Conservation (phyloP, 2,888 invertebrate species). For the Serripes groenlandicus region DNA sequence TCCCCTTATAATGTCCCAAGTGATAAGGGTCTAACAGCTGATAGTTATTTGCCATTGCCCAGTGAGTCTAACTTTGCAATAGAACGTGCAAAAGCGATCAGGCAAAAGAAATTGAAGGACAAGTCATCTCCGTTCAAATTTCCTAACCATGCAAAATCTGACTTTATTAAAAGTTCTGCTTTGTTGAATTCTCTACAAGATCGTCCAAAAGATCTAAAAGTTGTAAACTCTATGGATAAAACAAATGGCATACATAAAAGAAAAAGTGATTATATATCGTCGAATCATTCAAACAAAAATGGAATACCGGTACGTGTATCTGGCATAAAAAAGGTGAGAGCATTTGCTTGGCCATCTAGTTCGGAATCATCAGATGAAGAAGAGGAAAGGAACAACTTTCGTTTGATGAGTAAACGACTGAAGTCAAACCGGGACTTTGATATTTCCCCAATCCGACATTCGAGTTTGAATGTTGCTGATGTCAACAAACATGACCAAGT, state of each 20-base stretch:
- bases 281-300: not conserved
- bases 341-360: constrained; percentile 55
- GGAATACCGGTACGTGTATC: not conserved
- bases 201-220: not conserved
- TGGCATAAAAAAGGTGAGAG: not conserved
- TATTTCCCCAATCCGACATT: not conserved
- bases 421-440: not conserved
- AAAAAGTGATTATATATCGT: not conserved
- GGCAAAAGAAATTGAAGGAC: constrained; percentile 36
- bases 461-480: not conserved
- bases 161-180: constrained; percentile 59
- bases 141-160: constrained; percentile 25
- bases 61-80: constrained; percentile 39
- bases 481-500: not conserved
- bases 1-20: too few species aligned
- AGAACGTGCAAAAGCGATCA: constrained; percentile 40
- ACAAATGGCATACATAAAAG: not conserved
- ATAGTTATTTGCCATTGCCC: constrained; percentile 25
- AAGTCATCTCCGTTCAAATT: constrained; percentile 33
- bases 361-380: constrained; percentile 50
- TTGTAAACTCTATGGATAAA: not conserved
- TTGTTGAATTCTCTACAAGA: constrained; percentile 7
- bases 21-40: not conserved
- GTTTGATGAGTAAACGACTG: not conserved
- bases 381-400: not conserved